A percentile compares a stretch with the other conserved stretches of the same genome.
Evolutionary conservation across 2,888 invertebrate genomes (phyloP).

Genomic region (Liopterus haemorrhoidalis): DNA sequence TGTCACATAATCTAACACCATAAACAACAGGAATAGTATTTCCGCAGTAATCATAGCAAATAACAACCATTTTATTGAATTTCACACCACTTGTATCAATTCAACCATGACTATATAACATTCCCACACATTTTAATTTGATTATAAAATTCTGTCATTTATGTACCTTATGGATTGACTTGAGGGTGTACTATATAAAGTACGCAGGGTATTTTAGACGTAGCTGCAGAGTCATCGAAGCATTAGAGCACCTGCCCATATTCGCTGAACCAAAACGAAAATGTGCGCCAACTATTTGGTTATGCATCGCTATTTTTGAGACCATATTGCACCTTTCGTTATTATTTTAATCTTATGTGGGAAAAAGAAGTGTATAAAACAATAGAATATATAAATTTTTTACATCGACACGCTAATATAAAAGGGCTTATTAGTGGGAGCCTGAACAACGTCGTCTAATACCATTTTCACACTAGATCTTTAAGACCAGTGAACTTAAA

Average conservation of each 20-base stretch:
- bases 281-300: no score
- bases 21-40: conserved; percentile 8
- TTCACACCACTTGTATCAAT: conserved; percentile 13
- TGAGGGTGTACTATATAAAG: conserved; percentile 10
- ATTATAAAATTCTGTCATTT: conserved; percentile 15
- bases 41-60: conserved; percentile 11
- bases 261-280: conserved; percentile 17
- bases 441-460: no score
- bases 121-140: conserved; percentile 21
- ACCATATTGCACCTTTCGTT: no score
- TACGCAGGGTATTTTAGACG: neutral
- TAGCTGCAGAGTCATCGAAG: conserved; percentile 17
- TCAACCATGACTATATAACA: conserved; percentile 6
- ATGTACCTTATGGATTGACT: conserved; percentile 16
- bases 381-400: no score
- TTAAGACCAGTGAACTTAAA: no score
- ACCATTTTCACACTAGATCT: no score
- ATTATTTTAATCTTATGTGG: no score
- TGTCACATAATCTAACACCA: conserved; percentile 7
- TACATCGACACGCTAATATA: no score
- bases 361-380: no score
- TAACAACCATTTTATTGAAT: conserved; percentile 14
- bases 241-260: conserved; percentile 19
- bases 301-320: no score
- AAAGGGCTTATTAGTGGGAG: no score